phyloP scores from a whole-genome alignment of 2,113 vertebrate species.

The Baryphthengus martii region DNA sequence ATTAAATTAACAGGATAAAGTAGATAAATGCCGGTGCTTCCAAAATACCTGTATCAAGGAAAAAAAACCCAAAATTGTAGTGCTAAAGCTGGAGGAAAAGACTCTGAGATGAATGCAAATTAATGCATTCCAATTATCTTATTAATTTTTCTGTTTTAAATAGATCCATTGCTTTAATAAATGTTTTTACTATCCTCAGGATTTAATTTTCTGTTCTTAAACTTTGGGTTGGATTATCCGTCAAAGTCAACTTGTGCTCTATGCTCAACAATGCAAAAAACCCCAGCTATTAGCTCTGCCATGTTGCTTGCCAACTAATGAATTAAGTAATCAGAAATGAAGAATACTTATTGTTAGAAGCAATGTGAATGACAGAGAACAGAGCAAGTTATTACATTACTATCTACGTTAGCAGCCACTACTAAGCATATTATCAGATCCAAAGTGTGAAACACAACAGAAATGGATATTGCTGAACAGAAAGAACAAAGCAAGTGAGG shows the following conservation, averaged over 20 bases:
- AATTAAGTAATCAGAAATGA: not conserved
- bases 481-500: not conserved
- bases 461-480: not conserved
- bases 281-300: not conserved
- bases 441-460: not conserved
- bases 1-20: not conserved
- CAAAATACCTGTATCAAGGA: not conserved
- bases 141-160: not conserved
- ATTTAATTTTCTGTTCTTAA: constrained; percentile 5
- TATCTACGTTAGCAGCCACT: not conserved
- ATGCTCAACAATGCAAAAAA: not conserved
- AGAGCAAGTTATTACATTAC: not conserved
- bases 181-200: not conserved
- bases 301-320: not conserved
- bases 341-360: not conserved
- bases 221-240: not conserved
- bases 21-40: not conserved
- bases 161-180: constrained; percentile 6
- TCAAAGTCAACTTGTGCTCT: not conserved
- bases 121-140: not conserved
- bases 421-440: not conserved
- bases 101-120: not conserved
- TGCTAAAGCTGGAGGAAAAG: not conserved
- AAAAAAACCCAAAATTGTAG: not conserved
- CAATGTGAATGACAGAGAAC: not conserved